Evolutionary conservation across 1,140 invertebrate species (phyloP).

Genomic region (Eupeodes corollae): DNA sequence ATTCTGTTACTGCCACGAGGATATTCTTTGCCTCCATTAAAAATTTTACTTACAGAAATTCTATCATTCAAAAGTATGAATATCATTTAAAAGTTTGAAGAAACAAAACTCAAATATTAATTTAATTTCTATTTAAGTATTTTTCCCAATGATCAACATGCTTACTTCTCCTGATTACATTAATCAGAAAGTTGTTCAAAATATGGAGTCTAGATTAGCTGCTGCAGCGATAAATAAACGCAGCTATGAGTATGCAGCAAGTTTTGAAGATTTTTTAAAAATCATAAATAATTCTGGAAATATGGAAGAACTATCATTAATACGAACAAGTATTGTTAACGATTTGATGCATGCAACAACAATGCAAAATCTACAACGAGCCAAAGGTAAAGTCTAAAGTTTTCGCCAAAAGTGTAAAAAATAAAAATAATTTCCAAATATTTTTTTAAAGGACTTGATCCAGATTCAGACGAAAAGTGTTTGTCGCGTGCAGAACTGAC

Average conservation of each 20-base stretch:
- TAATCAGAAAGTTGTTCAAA: constrained; percentile 74
- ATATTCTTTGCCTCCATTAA: constrained; percentile 64
- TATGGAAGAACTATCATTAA: constrained; percentile 70
- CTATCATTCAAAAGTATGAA: constrained; percentile 66
- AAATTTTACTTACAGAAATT: constrained; percentile 70
- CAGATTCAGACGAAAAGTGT: constrained; percentile 51
- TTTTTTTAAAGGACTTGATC: constrained; percentile 47
- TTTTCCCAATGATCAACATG: constrained; percentile 71
- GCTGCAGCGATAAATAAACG: constrained; percentile 64
- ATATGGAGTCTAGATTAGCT: constrained; percentile 67
- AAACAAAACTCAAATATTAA: constrained; percentile 8
- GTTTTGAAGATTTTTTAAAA: constrained; percentile 79
- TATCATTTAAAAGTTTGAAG: constrained; percentile 1
- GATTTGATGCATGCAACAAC: constrained; percentile 90
- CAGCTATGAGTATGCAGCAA: constrained; percentile 77
- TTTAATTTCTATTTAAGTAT: constrained; percentile 43
- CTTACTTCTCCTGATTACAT: constrained; percentile 84
- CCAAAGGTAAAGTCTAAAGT: constrained; percentile 41
- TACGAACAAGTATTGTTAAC: constrained; percentile 72
- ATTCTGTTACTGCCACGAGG: constrained; percentile 67
- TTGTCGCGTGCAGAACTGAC: constrained; percentile 55
- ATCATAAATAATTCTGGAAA: constrained; percentile 72
- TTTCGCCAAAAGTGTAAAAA: not conserved
- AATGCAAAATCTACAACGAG: constrained; percentile 75
- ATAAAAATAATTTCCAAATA: too few species aligned